A percentile compares a stretch with the other conserved stretches of the same genome.
These are phyloP conservation scores for Teleogryllus oceanicus DNA, from an alignment of 2,888 invertebrate genomes.

Conservation along the genomic window DNA sequence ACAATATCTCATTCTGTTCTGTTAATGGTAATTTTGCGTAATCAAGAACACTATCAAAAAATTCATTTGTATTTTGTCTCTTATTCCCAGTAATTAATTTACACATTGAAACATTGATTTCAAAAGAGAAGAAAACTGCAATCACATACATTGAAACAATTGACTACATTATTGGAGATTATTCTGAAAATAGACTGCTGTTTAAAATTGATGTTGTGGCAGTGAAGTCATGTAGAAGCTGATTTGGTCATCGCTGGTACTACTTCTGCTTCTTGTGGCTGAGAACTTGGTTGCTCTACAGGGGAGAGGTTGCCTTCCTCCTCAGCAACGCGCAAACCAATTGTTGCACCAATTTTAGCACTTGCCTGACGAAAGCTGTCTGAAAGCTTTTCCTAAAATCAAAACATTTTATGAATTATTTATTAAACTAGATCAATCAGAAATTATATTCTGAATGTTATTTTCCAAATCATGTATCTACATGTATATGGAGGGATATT, in stretches of 20 bases:
- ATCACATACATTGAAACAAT: neutral
- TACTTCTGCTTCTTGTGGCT: constrained; percentile 30
- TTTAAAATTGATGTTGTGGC: neutral
- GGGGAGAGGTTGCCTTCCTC: constrained; percentile 56
- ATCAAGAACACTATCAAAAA: too few relatives aligned
- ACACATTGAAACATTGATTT: neutral
- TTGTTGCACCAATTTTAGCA: constrained; percentile 79
- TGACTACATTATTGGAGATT: neutral
- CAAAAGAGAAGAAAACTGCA: neutral
- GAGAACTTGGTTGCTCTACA: constrained; percentile 42
- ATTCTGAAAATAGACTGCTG: constrained; percentile 18
- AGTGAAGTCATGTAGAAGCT: constrained; percentile 26
- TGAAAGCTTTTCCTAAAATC: constrained; percentile 55
- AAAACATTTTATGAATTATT: neutral
- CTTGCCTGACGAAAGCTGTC: constrained; percentile 81
- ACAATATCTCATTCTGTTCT: neutral
- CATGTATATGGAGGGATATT: too few relatives aligned
- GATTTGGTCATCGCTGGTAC: constrained; percentile 28
- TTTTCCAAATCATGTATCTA: too few relatives aligned
- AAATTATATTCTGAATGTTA: too few relatives aligned
- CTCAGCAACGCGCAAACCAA: constrained; percentile 70
- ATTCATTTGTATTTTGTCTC: neutral
- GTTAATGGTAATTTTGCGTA: too few relatives aligned
- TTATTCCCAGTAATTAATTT: neutral
- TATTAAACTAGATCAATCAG: too few relatives aligned